Conservation (phyloP, 2,113 vertebrate genomes). For the Hystrix brachyura region DNA sequence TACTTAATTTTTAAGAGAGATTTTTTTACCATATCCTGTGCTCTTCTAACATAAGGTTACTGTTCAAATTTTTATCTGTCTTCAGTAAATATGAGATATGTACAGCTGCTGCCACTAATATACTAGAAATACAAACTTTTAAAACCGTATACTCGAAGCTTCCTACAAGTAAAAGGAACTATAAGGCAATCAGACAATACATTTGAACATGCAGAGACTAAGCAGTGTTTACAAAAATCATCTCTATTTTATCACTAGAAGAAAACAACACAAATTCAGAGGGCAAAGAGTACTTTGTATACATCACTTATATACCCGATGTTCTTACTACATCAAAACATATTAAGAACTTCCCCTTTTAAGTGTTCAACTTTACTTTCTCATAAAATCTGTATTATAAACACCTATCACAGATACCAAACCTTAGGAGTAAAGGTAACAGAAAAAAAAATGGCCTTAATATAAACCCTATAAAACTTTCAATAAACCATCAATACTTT, state of each 20-base stretch:
- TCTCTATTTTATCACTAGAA: conserved; percentile 33
- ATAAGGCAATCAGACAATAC: background rate
- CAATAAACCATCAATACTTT: background rate
- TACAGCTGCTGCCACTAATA: background rate
- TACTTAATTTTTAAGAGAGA: background rate
- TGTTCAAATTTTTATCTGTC: conserved; percentile 21
- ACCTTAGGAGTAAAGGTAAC: background rate
- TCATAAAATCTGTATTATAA: conserved; percentile 31
- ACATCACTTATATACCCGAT: conserved; percentile 5
- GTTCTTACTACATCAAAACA: conserved; percentile 50
- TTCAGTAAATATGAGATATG: background rate
- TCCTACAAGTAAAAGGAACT: background rate
- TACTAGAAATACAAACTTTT: background rate
- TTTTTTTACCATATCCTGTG: background rate
- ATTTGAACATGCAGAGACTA: conserved; percentile 23
- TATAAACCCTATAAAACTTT: conserved; percentile 28
- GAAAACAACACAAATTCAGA: conserved; percentile 1
- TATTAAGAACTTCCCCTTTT: background rate
- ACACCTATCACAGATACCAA: conserved; percentile 29
- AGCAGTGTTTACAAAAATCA: conserved; percentile 41
- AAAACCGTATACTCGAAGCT: background rate
- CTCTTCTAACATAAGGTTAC: background rate
- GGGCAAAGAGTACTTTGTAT: conserved; percentile 31
- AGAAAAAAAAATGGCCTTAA: background rate
- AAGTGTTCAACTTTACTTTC: conserved; percentile 32